These are phyloP conservation scores for Stenodema calcarata DNA, from an alignment of 2,888 invertebrate species.

Conservation along the genomic window DNA sequence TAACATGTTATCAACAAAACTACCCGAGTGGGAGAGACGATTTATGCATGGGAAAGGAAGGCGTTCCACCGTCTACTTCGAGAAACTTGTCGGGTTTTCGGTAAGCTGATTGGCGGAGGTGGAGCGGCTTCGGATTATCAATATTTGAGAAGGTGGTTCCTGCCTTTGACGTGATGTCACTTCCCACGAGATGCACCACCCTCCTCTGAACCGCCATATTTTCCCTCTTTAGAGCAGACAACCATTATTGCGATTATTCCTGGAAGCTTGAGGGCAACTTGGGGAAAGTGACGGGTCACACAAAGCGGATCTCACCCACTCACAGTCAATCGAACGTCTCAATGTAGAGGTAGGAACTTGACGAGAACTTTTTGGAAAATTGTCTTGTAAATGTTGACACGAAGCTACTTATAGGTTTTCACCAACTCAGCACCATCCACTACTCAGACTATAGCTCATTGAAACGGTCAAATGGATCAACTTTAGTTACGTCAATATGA, in stretches of 20 bases:
- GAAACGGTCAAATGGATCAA: too few relatives aligned
- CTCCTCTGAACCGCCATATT: neutral
- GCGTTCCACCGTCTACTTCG: neutral
- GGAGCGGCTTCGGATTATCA: neutral
- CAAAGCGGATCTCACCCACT: neutral
- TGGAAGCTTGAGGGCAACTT: neutral
- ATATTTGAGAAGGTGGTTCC: constrained; percentile 20
- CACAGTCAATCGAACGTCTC: neutral
- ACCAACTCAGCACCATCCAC: too few relatives aligned
- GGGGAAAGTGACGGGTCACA: neutral
- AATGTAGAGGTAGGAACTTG: too few relatives aligned
- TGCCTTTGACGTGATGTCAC: constrained; percentile 34
- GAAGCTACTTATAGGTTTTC: too few relatives aligned
- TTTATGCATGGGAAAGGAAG: neutral
- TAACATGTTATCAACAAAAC: neutral
- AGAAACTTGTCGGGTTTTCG: neutral
- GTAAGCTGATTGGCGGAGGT: neutral
- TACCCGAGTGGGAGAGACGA: neutral
- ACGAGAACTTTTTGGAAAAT: too few relatives aligned
- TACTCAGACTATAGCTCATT: too few relatives aligned
- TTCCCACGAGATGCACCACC: neutral
- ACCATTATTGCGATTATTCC: neutral
- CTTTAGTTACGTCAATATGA: too few relatives aligned
- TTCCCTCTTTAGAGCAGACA: neutral
- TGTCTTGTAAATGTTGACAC: too few relatives aligned